phyloP scores from a whole-genome alignment of 2,888 invertebrate species.

The Abrostola tripartita region DNA sequence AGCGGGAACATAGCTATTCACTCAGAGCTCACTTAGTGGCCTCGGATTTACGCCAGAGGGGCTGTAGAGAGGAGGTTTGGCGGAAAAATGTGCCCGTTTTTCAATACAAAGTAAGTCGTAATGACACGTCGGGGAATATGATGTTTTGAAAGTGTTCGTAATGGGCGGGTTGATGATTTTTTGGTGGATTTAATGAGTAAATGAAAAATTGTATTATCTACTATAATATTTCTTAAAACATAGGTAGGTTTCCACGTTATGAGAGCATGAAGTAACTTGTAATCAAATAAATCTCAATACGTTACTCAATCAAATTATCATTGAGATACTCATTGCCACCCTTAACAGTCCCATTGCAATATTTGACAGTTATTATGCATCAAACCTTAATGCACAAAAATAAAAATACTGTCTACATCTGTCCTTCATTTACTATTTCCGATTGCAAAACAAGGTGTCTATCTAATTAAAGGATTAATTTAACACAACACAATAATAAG shows the following conservation, averaged over 20 bases:
- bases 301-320: no score
- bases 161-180: constrained; percentile 40
- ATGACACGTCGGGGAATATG: constrained; percentile 52
- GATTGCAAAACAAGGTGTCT: constrained; percentile 46
- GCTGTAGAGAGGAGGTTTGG: constrained; percentile 41
- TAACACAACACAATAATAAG: constrained; percentile 58
- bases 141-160: constrained; percentile 45
- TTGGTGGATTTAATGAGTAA: constrained; percentile 11
- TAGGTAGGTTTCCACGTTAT: no score
- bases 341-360: no score
- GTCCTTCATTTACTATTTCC: constrained; percentile 11
- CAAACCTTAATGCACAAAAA: not conserved
- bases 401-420: not conserved
- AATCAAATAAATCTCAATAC: no score
- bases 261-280: no score
- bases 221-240: no score
- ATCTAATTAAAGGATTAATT: constrained; percentile 58
- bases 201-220: constrained; percentile 7
- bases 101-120: constrained; percentile 51
- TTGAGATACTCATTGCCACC: no score
- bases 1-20: constrained; percentile 85
- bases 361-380: not conserved
- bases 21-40: constrained; percentile 77
- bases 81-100: constrained; percentile 54
- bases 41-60: constrained; percentile 62